These are phyloP conservation scores for Harpagoxenus sublaevis DNA, from an alignment of 2,888 invertebrate species.

Conservation along the genomic window DNA sequence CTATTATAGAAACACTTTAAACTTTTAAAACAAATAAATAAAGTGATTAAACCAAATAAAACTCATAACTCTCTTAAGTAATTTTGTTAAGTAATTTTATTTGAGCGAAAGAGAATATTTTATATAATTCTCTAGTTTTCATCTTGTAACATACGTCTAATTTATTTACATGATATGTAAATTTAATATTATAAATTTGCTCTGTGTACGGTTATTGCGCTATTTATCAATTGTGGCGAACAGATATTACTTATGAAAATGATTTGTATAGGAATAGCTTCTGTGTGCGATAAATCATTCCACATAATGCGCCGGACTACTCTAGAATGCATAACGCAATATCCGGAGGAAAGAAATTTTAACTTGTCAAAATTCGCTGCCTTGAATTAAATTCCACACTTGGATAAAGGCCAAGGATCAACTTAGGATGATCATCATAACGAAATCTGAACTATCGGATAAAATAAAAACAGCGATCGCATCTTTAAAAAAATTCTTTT, in stretches of 20 bases:
- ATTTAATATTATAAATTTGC: neutral
- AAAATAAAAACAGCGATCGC: neutral
- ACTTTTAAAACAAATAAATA: neutral
- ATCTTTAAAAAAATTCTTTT: neutral
- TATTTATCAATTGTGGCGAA: neutral
- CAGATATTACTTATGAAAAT: conserved; percentile 22
- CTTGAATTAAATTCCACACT: conserved; percentile 19
- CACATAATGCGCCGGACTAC: neutral
- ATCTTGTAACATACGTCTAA: conserved; percentile 2
- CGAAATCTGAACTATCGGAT: neutral
- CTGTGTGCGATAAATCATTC: conserved; percentile 4
- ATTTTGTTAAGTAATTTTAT: neutral
- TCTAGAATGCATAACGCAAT: neutral
- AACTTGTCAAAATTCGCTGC: conserved; percentile 22
- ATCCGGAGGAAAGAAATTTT: conserved; percentile 4
- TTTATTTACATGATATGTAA: neutral
- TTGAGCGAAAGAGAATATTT: neutral
- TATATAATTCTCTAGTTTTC: neutral
- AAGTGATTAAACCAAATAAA: neutral
- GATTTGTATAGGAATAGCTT: conserved; percentile 1
- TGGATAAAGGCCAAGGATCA: neutral
- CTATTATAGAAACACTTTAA: neutral
- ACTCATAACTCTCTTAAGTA: neutral
- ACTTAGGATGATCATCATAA: neutral
- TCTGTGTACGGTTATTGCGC: neutral